A percentile compares a stretch with the other conserved stretches of the same genome.
Conservation (phyloP, 2,113 vertebrate genomes). For the Bubo bubo region DNA sequence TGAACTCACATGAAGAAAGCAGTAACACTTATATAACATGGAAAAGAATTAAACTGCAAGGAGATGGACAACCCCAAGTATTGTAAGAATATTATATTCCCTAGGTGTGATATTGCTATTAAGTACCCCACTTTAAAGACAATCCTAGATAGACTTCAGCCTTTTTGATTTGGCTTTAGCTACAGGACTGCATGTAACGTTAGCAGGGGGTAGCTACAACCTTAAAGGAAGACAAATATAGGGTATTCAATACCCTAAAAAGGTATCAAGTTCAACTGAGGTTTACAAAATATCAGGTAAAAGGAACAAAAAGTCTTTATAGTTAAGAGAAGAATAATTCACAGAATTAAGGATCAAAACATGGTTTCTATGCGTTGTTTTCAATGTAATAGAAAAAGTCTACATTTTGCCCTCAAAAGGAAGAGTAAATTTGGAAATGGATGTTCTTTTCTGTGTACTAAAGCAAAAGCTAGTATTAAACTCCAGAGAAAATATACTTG, state of each 20-base stretch:
- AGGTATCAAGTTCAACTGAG: background rate
- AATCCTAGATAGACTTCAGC: background rate
- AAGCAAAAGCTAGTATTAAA: background rate
- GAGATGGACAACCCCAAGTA: background rate
- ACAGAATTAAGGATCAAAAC: background rate
- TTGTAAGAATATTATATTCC: background rate
- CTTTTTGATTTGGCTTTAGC: background rate
- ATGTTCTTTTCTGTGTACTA: background rate
- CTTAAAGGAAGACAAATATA: background rate
- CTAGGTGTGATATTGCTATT: background rate
- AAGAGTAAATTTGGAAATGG: background rate
- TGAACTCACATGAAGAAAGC: background rate
- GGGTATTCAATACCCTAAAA: background rate
- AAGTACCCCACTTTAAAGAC: background rate
- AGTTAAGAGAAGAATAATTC: background rate
- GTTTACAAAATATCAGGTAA: background rate
- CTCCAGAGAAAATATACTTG: background rate
- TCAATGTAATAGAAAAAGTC: background rate
- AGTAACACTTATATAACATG: accelerated
- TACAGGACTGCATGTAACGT: background rate
- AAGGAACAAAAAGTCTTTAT: background rate
- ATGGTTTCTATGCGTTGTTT: background rate
- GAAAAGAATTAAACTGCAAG: background rate
- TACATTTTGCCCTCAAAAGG: background rate
- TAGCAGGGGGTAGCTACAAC: background rate